Evolutionary conservation across 2,888 invertebrate species (phyloP), one percentile per base, ranked within the genome.

Genomic region (Rhaphigaster nebulosa): DNA sequence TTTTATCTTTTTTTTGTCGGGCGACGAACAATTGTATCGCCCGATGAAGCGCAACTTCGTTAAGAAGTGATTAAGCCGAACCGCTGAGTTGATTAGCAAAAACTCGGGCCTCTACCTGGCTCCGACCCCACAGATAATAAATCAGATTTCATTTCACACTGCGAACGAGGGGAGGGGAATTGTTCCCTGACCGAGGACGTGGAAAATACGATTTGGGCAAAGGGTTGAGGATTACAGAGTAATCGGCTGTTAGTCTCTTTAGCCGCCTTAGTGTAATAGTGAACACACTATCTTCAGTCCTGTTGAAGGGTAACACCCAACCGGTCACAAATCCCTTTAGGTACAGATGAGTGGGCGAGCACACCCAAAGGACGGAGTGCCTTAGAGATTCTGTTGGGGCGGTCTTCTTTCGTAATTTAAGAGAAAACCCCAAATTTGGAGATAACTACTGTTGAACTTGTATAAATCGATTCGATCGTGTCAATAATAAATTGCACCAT

Each of bases 141-240:
- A 84, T 84, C 84, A 84, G 84, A 84, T 50, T 84, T 84, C 84
- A 84, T 84, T 45, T 84, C 84, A 50, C 45, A 50, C 84, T 6
- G 45, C 45, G 45, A 50, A 15, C 65, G 2, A 13, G 34, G 80
- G 15, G 45, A 13, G 15, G n/a, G 45, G 45, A 6, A 20, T 84
- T 84, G 84, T 50, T 84, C 45, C 6, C 41, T 45, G 45, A 0
- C 45, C 23, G 45, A 50, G 84, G 84, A 45, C 45, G 84, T 84
- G 84, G 84, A 84, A 84, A 84, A 84, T 45, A 84, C 45, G 84
- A 84, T 84, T 84, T 84, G n/a, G n/a, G 45, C 84, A 45, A 84
- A 84, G 84, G 84, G 84, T 84, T 45, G n/a, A 45, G 84, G 84
- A 84, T 84, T 84, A 84, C 84, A 84, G 45, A 50, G 84, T 84